These are phyloP conservation scores for Pteropus alecto DNA, from an alignment of 2,113 vertebrate genomes.

Conservation along the genomic window DNA sequence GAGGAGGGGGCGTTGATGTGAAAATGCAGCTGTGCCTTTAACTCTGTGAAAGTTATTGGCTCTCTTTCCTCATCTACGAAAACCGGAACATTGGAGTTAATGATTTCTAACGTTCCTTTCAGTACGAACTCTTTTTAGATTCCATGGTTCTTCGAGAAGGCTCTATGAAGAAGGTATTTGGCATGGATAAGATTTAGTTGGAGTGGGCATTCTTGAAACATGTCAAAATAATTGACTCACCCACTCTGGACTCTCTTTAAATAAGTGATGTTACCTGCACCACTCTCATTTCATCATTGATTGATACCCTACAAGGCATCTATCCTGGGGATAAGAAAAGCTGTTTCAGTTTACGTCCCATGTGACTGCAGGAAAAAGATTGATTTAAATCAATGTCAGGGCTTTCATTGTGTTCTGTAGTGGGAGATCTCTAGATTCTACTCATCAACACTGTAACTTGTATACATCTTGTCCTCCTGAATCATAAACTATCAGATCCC, in stretches of 20 bases:
- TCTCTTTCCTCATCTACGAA: background rate
- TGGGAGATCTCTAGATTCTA: background rate
- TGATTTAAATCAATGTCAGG: background rate
- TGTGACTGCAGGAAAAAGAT: background rate
- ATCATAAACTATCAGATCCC: background rate
- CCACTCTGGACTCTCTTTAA: background rate
- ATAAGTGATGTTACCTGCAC: background rate
- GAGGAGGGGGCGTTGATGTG: background rate
- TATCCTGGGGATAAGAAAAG: background rate
- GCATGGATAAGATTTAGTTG: background rate
- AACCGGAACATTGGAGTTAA: background rate
- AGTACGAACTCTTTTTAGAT: background rate
- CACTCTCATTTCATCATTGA: background rate
- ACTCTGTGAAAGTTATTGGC: background rate
- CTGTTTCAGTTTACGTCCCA: background rate
- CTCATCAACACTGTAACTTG: background rate
- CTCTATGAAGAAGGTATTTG: background rate
- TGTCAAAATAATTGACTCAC: background rate
- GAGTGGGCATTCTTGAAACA: background rate
- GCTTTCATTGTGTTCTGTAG: background rate
- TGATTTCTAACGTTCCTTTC: background rate
- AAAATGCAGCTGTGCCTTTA: background rate
- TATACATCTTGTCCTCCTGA: background rate
- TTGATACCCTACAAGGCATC: background rate
- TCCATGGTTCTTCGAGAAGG: background rate